Evolutionary conservation across 2,113 vertebrate species (phyloP), one percentile per base, ranked within the genome.

Genomic region (Takifugu bimaculatus): DNA sequence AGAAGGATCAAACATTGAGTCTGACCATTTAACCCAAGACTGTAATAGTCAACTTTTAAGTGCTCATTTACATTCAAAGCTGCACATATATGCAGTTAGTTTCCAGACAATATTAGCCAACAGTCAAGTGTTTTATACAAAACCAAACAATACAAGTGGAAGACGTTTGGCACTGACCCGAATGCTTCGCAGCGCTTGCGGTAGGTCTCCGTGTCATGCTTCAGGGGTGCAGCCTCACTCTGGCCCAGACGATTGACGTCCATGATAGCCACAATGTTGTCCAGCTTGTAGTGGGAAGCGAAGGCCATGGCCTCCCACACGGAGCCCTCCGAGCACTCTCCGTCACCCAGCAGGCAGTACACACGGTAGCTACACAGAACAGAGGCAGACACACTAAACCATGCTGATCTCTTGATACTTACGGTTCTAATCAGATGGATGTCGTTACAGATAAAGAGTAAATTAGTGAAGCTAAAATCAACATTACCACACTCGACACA

Each of bases 231-330:
- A 2, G 89, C 55, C 54, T 93, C 89, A 7, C 93, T 92, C 79
- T 93, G 92, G 13, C 92, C 92, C 39, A 94, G 86, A 2, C 89
- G 85, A 62, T 95, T 95, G 25, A 94, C 81, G 13, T 95, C 93
- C 35, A 96, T 78, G 70, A 96, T 91, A 0, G 90, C 93, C 70
- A 95, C 91, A 26, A 96, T 81, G 75, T 94, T 95, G 75, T 94
- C 92, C 79, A 96, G 77, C 57, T 77, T 44, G 74, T 96, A 94
- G 84, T 92, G 52, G 43, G 93, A 92, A 0, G 91, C 94, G 42
- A 95, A 96, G 45, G 94, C 92, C 90, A 96, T 90, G 29, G 93
- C 93, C 81, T 96, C 93, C 94, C 94, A 96, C 51, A 96, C 91
- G 0, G 92, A 90, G 14, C 93, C 94, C 74, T 94, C 93, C 0